These are phyloP conservation scores for Nephrocerus scutellatus DNA, from an alignment of 2,888 invertebrate genomes.

Conservation along the genomic window DNA sequence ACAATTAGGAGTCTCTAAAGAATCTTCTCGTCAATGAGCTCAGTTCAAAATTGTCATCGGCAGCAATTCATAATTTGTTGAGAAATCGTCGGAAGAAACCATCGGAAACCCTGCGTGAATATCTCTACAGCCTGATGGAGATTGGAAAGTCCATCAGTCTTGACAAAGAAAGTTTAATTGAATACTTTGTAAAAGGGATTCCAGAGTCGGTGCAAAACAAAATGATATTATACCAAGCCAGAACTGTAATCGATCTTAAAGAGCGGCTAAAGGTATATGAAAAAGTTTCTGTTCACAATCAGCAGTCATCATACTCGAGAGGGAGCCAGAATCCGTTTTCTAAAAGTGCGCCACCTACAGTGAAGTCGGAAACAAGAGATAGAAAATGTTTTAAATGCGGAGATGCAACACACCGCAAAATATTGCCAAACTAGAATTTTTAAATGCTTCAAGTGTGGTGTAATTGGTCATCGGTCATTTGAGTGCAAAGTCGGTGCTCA, in stretches of 20 bases:
- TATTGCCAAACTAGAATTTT: too few relatives aligned
- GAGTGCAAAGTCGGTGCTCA: too few relatives aligned
- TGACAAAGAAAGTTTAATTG: conserved; percentile 17
- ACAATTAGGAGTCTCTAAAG: conserved; percentile 10
- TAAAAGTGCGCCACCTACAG: too few relatives aligned
- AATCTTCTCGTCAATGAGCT: conserved; percentile 9
- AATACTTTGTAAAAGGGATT: conserved; percentile 11
- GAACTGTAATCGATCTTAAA: conserved; percentile 9
- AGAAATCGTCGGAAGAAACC: conserved; percentile 12
- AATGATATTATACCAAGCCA: conserved; percentile 10
- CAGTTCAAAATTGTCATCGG: conserved; percentile 3
- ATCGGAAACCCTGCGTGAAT: conserved; percentile 9
- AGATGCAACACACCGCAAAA: too few relatives aligned
- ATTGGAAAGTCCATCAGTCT: conserved; percentile 12
- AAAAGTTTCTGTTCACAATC: too few relatives aligned
- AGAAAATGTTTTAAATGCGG: too few relatives aligned
- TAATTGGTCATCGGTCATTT: too few relatives aligned
- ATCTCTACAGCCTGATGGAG: conserved; percentile 12
- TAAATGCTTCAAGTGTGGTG: too few relatives aligned
- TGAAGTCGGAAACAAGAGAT: too few relatives aligned
- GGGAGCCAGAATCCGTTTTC: too few relatives aligned
- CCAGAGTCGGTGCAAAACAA: conserved; percentile 11
- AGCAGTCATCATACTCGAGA: too few relatives aligned
- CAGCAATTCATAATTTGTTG: conserved; percentile 10
- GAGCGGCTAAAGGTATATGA: conserved; percentile 6